These are phyloP conservation scores for Dicerorhinus sumatrensis DNA, from an alignment of 2,113 vertebrate genomes.

Conservation along the genomic window DNA sequence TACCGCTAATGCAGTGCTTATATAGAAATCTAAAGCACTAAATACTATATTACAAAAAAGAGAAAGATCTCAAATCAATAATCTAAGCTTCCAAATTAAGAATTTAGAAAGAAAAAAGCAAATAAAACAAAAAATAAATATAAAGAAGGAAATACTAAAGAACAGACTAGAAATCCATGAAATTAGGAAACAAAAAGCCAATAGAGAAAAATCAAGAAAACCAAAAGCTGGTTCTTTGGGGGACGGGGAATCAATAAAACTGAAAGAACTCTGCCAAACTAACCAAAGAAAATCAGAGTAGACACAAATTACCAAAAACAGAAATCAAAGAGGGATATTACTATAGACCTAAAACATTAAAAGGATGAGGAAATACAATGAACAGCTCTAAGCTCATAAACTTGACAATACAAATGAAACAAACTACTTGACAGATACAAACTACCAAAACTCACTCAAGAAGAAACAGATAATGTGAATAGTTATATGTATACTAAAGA, in stretches of 20 bases:
- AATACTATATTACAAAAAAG: neutral
- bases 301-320: neutral
- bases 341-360: neutral
- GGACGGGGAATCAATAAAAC: neutral
- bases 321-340: neutral
- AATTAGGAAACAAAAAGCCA: neutral
- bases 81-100: neutral
- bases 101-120: neutral
- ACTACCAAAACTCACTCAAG: constrained; percentile 24
- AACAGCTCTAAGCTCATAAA: constrained; percentile 11
- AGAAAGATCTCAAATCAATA: neutral
- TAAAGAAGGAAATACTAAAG: neutral
- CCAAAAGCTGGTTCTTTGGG: neutral
- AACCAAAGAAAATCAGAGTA: neutral
- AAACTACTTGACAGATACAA: neutral
- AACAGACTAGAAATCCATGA: neutral
- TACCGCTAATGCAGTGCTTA: neutral
- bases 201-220: neutral
- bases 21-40: neutral
- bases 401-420: neutral
- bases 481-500: neutral
- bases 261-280: neutral
- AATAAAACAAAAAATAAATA: neutral
- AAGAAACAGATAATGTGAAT: neutral
- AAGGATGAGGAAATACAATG: neutral